phyloP scores from a whole-genome alignment of 2,888 invertebrate genomes.

The Blastobasis lacticolella region DNA sequence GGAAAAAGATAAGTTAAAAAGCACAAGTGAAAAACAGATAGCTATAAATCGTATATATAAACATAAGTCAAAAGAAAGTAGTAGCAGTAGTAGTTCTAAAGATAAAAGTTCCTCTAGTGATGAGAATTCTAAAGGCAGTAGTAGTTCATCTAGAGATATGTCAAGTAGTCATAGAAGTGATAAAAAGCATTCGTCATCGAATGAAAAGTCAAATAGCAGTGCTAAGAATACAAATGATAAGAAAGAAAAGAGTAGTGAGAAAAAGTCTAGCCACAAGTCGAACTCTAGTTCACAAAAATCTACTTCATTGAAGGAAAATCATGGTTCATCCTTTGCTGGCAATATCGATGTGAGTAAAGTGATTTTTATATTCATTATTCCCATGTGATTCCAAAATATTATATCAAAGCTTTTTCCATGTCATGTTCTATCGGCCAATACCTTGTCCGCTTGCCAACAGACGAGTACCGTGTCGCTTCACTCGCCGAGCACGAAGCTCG shows the following conservation, averaged over 20 bases:
- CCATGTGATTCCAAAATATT: no score
- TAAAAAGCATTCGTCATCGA: slow-evolving; percentile 43
- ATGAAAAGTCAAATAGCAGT: slow-evolving; percentile 39
- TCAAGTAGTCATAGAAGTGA: slow-evolving; percentile 49
- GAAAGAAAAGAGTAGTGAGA: slow-evolving; percentile 37
- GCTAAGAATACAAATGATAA: slow-evolving; percentile 29
- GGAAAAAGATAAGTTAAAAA: slow-evolving; percentile 34
- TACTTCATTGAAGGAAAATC: slow-evolving; percentile 15
- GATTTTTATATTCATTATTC: no score
- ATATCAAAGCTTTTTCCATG: no score
- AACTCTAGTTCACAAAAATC: slow-evolving; percentile 38
- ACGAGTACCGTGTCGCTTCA: slow-evolving; percentile 65
- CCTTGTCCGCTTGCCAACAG: slow-evolving; percentile 22
- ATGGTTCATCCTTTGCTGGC: no score
- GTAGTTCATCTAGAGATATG: slow-evolving; percentile 56
- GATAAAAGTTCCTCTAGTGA: no score
- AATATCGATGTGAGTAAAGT: no score
- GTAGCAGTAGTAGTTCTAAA: slow-evolving; percentile 40
- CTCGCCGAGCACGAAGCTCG: slow-evolving; percentile 73
- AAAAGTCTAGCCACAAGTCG: slow-evolving; percentile 47
- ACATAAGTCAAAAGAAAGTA: slow-evolving; percentile 33
- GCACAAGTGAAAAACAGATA: slow-evolving; percentile 26
- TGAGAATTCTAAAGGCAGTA: no score
- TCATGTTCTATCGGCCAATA: no score
- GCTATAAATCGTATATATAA: slow-evolving; percentile 25